Evolutionary conservation across 2,113 vertebrate genomes (phyloP).

Genomic region (Pimephales promelas): DNA sequence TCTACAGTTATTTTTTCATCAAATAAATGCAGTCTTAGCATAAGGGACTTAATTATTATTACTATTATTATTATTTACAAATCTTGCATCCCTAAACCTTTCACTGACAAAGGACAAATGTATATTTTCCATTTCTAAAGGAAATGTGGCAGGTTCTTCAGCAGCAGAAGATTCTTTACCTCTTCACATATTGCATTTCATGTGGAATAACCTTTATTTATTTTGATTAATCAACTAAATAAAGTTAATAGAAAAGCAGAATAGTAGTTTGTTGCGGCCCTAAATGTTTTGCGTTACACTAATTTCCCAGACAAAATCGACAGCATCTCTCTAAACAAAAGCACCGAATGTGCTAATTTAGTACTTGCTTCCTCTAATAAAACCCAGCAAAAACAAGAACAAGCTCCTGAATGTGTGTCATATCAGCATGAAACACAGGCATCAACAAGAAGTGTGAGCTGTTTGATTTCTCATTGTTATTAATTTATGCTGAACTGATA

Average conservation of each 20-base stretch:
- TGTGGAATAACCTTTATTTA: too few species aligned
- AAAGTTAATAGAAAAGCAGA: not conserved
- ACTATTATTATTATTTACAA: too few species aligned
- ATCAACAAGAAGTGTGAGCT: conserved; percentile 10
- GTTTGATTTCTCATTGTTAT: conserved; percentile 6
- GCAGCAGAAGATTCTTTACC: too few species aligned
- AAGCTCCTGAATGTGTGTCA: conserved; percentile 21
- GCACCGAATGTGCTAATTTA: conserved; percentile 12
- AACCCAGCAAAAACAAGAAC: conserved; percentile 18
- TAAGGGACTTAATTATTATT: too few species aligned
- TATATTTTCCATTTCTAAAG: not conserved
- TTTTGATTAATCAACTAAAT: not conserved
- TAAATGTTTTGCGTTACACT: not conserved
- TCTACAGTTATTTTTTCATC: not conserved
- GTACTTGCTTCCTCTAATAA: conserved; percentile 28
- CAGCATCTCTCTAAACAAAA: conserved; percentile 1
- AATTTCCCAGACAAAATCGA: not conserved
- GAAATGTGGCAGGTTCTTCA: not conserved
- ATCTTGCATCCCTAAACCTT: too few species aligned
- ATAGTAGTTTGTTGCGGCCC: not conserved
- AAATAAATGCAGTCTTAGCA: too few species aligned
- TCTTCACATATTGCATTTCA: too few species aligned
- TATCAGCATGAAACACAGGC: not conserved
- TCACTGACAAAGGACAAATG: not conserved
- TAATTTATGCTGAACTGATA: not conserved